phyloP scores from a whole-genome alignment of 2,113 vertebrate genomes.

The Bungarus multicinctus region DNA sequence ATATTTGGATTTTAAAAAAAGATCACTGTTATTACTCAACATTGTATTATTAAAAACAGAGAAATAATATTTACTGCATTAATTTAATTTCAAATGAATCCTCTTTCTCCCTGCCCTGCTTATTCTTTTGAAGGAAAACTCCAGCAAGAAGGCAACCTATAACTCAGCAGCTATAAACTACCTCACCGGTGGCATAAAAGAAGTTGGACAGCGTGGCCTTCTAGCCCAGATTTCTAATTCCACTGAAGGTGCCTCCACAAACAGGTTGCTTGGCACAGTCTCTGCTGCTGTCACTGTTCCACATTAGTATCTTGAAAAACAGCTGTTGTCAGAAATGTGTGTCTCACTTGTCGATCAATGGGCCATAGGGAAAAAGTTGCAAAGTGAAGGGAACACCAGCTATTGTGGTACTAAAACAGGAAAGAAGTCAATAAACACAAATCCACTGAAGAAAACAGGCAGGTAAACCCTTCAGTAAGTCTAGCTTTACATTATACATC shows the following conservation, averaged over 20 bases:
- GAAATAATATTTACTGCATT: not conserved
- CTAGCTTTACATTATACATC: not conserved
- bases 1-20: not conserved
- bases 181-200: not conserved
- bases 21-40: not conserved
- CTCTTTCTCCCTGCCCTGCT: not conserved
- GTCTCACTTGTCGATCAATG: not conserved
- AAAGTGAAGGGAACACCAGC: not conserved
- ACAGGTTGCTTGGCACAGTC: not conserved
- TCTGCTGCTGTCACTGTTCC: not conserved
- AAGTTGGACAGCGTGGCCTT: not conserved
- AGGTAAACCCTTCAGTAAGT: not conserved
- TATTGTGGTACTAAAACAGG: not conserved
- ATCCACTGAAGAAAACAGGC: not conserved
- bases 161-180: not conserved
- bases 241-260: not conserved
- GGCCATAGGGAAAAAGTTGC: not conserved
- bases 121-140: not conserved
- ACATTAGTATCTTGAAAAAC: not conserved
- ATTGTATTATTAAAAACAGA: not conserved
- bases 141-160: not conserved
- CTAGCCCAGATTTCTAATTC: not conserved
- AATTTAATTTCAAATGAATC: not conserved
- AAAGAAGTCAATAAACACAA: not conserved
- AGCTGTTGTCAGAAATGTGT: not conserved